These are phyloP conservation scores for Phalacrocorax carbo DNA, from an alignment of 2,113 vertebrate genomes.

Conservation along the genomic window DNA sequence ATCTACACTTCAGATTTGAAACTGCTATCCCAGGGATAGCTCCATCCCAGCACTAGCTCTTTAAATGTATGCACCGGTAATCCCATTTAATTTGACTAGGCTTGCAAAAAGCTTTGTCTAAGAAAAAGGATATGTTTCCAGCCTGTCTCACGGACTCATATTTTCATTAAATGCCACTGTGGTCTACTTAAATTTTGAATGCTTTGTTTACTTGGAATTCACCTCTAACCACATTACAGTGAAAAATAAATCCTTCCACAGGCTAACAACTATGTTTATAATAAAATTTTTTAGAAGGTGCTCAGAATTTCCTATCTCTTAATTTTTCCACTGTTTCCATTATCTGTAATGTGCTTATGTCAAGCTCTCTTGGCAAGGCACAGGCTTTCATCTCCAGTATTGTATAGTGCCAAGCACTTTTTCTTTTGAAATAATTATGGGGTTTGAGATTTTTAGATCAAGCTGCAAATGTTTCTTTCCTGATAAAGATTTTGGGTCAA, in stretches of 20 bases:
- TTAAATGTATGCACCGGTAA: not conserved
- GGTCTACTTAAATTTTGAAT: not conserved
- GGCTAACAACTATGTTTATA: not conserved
- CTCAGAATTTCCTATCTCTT: not conserved
- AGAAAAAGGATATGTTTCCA: not conserved
- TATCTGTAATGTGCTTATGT: not conserved
- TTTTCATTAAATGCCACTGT: not conserved
- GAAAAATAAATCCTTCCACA: not conserved
- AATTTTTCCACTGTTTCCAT: not conserved
- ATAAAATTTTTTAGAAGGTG: not conserved
- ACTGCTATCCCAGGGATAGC: not conserved
- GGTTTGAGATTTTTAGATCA: conserved; percentile 21
- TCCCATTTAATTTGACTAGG: not conserved
- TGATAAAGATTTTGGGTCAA: conserved; percentile 30
- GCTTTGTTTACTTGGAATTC: not conserved
- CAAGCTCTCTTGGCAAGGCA: not conserved
- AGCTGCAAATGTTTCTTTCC: not conserved
- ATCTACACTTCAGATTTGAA: not conserved
- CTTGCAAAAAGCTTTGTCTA: not conserved
- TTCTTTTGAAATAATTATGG: not conserved
- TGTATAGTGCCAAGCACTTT: not conserved
- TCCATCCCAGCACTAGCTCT: not conserved
- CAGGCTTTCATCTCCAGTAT: not conserved
- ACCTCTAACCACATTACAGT: not conserved
- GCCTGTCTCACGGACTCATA: not conserved